Percentiles rank a stretch among this genome's conserved stretches.
Evolutionary conservation across 2,113 vertebrate genomes (phyloP).

Genomic region (Struthio camelus): DNA sequence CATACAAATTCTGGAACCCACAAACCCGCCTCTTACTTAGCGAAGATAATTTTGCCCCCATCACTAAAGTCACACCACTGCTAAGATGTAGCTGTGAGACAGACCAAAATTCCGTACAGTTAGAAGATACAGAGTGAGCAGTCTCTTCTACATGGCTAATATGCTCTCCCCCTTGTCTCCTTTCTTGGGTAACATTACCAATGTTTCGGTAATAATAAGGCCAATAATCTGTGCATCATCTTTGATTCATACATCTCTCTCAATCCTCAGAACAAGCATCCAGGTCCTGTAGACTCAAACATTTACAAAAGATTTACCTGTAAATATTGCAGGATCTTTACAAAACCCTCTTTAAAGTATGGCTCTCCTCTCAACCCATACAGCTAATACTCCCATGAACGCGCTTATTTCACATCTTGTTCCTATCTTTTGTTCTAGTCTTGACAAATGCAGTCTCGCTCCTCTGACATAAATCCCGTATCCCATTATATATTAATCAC

Average conservation of each 20-base stretch:
- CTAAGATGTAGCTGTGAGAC: background rate
- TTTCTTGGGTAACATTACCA: background rate
- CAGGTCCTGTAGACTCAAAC: background rate
- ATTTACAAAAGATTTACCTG: background rate
- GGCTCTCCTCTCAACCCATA: background rate
- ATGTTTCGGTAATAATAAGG: no score
- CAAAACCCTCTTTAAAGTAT: background rate
- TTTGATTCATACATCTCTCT: background rate
- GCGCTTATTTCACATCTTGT: background rate
- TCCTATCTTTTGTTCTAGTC: slow-evolving; percentile 44
- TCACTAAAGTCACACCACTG: background rate
- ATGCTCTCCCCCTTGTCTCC: background rate
- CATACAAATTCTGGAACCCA: background rate
- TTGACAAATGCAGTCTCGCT: slow-evolving; percentile 49
- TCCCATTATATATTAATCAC: slow-evolving; percentile 61
- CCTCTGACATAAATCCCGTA: slow-evolving; percentile 50
- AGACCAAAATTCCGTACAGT: background rate
- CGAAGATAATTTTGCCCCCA: background rate
- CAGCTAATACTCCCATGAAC: background rate
- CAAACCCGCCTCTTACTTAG: background rate
- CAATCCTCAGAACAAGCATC: background rate
- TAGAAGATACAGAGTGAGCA: fast-evolving
- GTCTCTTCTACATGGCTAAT: background rate
- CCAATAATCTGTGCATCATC: fast-evolving
- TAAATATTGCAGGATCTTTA: background rate